Conservation (phyloP, 2,113 vertebrate genomes). For the Actenoides lindsayi region DNA sequence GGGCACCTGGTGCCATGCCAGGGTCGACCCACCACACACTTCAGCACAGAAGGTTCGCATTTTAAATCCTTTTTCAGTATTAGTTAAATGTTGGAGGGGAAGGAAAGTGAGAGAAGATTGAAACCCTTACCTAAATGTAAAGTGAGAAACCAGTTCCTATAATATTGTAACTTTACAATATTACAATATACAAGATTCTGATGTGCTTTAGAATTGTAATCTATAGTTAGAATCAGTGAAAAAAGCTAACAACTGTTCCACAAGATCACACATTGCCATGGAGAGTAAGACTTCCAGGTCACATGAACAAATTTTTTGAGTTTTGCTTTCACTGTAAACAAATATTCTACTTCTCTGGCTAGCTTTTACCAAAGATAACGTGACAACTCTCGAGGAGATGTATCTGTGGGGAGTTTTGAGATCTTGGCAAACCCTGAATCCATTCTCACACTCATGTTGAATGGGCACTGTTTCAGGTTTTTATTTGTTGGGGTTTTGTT, state of each 20-base stretch:
- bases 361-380: not conserved
- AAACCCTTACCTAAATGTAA: not conserved
- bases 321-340: not conserved
- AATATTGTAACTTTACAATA: not conserved
- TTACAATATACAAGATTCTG: rapidly evolving
- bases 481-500: not conserved
- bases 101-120: not conserved
- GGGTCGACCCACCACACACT: not conserved
- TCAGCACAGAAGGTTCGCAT: not conserved
- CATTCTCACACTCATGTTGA: not conserved
- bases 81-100: not conserved
- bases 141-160: not conserved
- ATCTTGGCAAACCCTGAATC: not conserved
- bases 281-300: not conserved
- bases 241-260: not conserved
- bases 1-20: no score
- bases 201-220: not conserved
- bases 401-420: not conserved
- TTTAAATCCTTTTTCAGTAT: not conserved
- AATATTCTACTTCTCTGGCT: not conserved
- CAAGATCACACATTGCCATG: not conserved
- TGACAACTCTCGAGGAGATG: not conserved
- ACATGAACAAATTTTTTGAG: not conserved
- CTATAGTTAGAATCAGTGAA: not conserved
- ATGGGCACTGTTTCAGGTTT: not conserved